phyloP scores from a whole-genome alignment of 1,140 invertebrate species.

The Carposina sasakii region DNA sequence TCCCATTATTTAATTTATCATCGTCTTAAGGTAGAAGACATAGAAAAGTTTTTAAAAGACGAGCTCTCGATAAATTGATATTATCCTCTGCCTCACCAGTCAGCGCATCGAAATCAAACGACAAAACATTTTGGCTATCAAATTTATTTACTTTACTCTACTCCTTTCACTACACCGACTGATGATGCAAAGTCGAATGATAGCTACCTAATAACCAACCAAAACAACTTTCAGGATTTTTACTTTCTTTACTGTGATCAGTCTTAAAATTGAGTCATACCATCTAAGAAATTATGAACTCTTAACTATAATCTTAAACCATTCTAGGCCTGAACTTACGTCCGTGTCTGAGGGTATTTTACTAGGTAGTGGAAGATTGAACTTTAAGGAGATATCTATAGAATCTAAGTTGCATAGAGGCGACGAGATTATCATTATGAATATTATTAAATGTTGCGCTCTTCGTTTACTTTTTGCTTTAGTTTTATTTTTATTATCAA shows the following conservation, averaged over 20 bases:
- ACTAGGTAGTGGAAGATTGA: constrained; percentile 36
- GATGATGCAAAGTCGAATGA: constrained; percentile 21
- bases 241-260: constrained; percentile 62
- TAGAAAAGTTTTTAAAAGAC: constrained; percentile 52
- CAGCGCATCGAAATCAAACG: constrained; percentile 27
- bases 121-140: constrained; percentile 50
- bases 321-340: constrained; percentile 63
- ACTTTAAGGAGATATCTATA: constrained; percentile 29
- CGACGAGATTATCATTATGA: no score
- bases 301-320: constrained; percentile 58
- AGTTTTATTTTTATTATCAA: no score
- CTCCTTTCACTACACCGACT: constrained; percentile 33
- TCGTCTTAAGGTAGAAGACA: constrained; percentile 59
- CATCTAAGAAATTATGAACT: constrained; percentile 66
- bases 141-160: constrained; percentile 35
- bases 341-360: constrained; percentile 40
- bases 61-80: constrained; percentile 26
- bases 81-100: constrained; percentile 24
- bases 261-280: constrained; percentile 72
- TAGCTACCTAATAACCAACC: constrained; percentile 34
- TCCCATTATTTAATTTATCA: constrained; percentile 43
- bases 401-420: constrained; percentile 26
- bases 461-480: no score
- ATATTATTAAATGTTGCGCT: no score
- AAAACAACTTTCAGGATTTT: constrained; percentile 52